A percentile compares a stretch with the other conserved stretches of the same genome.
Conservation (phyloP, 30 jellyfish, hydroid and myxozoan genomes). For the Pseudorhiza aurosa region DNA sequence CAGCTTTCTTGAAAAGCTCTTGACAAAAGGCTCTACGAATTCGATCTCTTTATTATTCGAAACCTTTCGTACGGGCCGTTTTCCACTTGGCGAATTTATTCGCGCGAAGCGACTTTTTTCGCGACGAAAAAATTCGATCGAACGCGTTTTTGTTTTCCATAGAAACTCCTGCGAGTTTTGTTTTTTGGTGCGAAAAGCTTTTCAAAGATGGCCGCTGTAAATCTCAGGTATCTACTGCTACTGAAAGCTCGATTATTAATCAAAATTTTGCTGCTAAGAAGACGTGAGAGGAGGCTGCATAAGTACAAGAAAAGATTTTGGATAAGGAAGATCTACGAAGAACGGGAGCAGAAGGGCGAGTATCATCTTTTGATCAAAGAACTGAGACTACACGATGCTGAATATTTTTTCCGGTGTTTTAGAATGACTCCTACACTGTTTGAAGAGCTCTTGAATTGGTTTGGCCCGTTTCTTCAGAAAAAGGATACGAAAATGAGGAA, state of each 20-base stretch:
- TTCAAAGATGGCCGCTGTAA: constrained; percentile 54
- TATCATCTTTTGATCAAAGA: constrained; percentile 54
- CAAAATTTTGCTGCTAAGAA: constrained; percentile 29
- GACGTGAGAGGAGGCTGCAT: constrained; percentile 32
- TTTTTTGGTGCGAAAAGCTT: too few species aligned
- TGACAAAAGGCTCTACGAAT: too few species aligned
- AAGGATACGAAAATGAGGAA: constrained; percentile 51
- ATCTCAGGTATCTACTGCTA: constrained; percentile 51
- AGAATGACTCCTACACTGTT: constrained; percentile 55
- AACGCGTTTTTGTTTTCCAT: too few species aligned
- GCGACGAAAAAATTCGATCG: too few species aligned
- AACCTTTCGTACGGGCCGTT: too few species aligned
- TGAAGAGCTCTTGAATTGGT: constrained; percentile 38
- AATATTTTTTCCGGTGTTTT: constrained; percentile 50
- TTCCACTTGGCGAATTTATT: too few species aligned
- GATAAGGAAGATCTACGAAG: constrained; percentile 38
- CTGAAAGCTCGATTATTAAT: constrained; percentile 21
- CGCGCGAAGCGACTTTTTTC: too few species aligned
- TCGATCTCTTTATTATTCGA: too few species aligned
- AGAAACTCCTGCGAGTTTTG: too few species aligned
- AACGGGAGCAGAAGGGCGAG: constrained; percentile 36
- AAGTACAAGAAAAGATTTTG: too few species aligned
- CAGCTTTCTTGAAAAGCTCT: too few species aligned
- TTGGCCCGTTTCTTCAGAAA: constrained; percentile 39
- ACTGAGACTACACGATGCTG: constrained; percentile 55